Evolutionary conservation across 1,140 invertebrate species (phyloP), one percentile per base, ranked within the genome.

Genomic region (Manduca sexta): DNA sequence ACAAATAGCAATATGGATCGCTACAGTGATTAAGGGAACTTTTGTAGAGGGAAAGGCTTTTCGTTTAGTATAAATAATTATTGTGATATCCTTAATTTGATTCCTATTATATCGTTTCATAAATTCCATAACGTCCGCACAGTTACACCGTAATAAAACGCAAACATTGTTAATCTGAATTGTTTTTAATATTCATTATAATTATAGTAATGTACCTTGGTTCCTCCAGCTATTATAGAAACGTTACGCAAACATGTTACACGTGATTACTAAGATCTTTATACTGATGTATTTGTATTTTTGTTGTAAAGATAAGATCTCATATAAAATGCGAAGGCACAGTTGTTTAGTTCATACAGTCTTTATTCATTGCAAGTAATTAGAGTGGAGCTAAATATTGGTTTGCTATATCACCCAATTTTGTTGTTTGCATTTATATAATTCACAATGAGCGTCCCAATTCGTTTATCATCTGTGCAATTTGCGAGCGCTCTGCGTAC

Each of bases 401-500:
- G 1, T 5, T 35, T 35, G n/a, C n/a, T n/a, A 35, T n/a, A 35
- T 2, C n/a, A 35, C 33, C 33, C n/a, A 35, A 12, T 35, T 35
- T 35, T 11, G 29, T 12, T 31, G 13, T 43, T 43, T 31, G 41
- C 29, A 13, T 5, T 43, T 29, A 30, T 18, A 29, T 43, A 18
- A 12, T 14, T 31, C n/a, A 43, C 13, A 35, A n/a, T 35, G n/a
- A 14, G 8, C 12, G 41, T 12, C 4, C 29, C 12, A 30, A 29
- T 31, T 43, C 15, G 29, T 30, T 43, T 14, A 14, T 30, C 5
- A 12, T 43, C 11, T 7, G 18, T 14, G 21, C 21, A 43, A 10
- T 41, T 46, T 29, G 31, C 40, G 44, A 26, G 31, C 47, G 45
- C 42, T 12, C 39, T 16, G 15, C 31, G 52, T 34, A 45, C 30